Evolutionary conservation across 2,888 invertebrate genomes (phyloP).

Genomic region (Chelonus formosanus): DNA sequence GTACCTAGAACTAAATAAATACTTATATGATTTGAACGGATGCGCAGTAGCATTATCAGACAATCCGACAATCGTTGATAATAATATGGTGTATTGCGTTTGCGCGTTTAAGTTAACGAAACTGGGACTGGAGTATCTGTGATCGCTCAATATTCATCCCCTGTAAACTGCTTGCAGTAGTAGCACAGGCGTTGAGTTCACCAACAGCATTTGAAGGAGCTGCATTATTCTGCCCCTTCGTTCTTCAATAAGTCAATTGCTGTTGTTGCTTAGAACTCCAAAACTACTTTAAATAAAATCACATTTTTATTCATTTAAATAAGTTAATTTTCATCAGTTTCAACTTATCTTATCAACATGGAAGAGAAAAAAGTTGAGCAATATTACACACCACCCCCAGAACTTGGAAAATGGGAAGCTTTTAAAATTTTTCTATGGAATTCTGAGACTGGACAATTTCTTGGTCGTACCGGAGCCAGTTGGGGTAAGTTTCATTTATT

Average conservation of each 20-base stretch:
- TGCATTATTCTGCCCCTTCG: neutral
- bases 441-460: conserved; percentile 88
- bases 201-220: neutral
- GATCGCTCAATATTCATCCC: conserved; percentile 65
- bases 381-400: conserved; percentile 79
- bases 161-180: conserved; percentile 41
- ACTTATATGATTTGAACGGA: neutral
- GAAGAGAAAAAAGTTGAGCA: conserved; percentile 73
- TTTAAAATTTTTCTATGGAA: conserved; percentile 90
- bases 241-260: neutral
- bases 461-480: conserved; percentile 90
- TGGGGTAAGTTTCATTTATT: conserved; percentile 82
- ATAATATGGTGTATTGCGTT: conserved; percentile 12
- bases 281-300: no score
- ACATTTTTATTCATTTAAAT: no score
- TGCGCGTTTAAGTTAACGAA: conserved; percentile 17
- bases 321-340: no score
- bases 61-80: neutral
- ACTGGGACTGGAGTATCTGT: conserved; percentile 45
- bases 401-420: conserved; percentile 85
- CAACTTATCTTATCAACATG: conserved; percentile 28
- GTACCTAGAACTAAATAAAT: neutral
- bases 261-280: no score
- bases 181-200: conserved; percentile 39
- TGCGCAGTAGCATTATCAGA: conserved; percentile 9